Conservation (phyloP, 2,113 vertebrate genomes). For the Aegithalos caudatus region DNA sequence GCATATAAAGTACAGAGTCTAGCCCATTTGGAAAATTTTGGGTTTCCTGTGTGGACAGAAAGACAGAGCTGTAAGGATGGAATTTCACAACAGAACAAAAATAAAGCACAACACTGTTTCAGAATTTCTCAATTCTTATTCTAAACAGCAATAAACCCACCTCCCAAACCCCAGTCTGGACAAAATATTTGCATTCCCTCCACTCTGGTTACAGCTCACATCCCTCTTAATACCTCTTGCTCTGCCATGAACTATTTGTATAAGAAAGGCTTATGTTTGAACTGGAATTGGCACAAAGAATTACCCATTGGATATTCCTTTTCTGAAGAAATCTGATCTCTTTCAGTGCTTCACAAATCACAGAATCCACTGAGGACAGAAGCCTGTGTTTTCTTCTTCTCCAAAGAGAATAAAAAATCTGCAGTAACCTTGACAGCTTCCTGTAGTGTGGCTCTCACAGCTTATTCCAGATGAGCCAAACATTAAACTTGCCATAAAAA, state of each 20-base stretch:
- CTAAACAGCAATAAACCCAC: conserved; percentile 46
- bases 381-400: conserved; percentile 46
- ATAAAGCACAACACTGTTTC: not conserved
- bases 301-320: conserved; percentile 54
- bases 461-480: conserved; percentile 42
- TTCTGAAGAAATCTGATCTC: conserved; percentile 59
- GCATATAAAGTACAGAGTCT: not conserved
- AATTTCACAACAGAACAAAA: conserved; percentile 63
- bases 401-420: conserved; percentile 51
- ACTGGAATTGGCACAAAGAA: conserved; percentile 61
- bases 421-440: conserved; percentile 58
- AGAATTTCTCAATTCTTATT: conserved; percentile 38
- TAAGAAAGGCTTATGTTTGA: conserved; percentile 54
- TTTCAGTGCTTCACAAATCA: conserved; percentile 58
- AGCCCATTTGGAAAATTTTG: not conserved
- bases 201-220: conserved; percentile 25
- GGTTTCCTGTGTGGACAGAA: not conserved
- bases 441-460: conserved; percentile 3
- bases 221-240: conserved; percentile 10
- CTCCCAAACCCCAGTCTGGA: conserved; percentile 18
- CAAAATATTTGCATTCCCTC: conserved; percentile 23
- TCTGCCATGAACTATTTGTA: conserved; percentile 31
- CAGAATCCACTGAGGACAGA: conserved; percentile 30
- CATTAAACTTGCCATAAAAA: conserved; percentile 65
- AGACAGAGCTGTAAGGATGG: conserved; percentile 10